A percentile compares a stretch with the other conserved stretches of the same genome.
phyloP scores from a whole-genome alignment of 2,113 vertebrate genomes.

The Lampris incognitus region DNA sequence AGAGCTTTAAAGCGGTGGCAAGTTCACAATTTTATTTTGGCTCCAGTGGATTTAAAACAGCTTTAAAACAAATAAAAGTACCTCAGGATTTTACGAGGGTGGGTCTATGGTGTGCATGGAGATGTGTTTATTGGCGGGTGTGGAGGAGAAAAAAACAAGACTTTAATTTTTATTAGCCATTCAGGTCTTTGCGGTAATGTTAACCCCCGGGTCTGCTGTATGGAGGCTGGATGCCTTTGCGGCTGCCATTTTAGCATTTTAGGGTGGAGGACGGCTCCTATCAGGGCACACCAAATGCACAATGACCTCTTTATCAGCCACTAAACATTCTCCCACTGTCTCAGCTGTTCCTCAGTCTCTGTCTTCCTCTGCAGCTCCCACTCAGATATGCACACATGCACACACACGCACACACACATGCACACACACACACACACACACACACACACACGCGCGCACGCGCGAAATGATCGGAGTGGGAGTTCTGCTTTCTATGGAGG shows the following conservation, averaged over 20 bases:
- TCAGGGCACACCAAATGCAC: slow-evolving; percentile 66
- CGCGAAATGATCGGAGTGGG: slow-evolving; percentile 63
- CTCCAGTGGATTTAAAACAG: slow-evolving; percentile 55
- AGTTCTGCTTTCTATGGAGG: slow-evolving; percentile 61
- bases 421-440: slow-evolving; percentile 50
- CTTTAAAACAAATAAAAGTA: slow-evolving; percentile 57
- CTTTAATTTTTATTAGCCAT: slow-evolving; percentile 67
- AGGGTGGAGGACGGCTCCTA: slow-evolving; percentile 70
- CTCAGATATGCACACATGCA: not conserved
- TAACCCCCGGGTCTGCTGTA: slow-evolving; percentile 57
- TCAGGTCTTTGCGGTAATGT: slow-evolving; percentile 68
- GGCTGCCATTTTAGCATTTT: slow-evolving; percentile 32
- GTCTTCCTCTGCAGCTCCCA: slow-evolving; percentile 50
- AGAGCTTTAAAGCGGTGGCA: slow-evolving; percentile 27
- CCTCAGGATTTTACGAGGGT: slow-evolving; percentile 56
- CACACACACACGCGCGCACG: slow-evolving; percentile 26
- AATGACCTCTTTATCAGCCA: slow-evolving; percentile 81
- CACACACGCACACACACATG: slow-evolving; percentile 12
- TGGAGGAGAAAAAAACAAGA: slow-evolving; percentile 38
- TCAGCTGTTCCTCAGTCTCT: slow-evolving; percentile 62
- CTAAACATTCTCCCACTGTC: slow-evolving; percentile 70
- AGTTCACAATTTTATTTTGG: slow-evolving; percentile 53
- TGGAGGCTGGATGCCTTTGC: slow-evolving; percentile 56
- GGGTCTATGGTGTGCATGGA: slow-evolving; percentile 28
- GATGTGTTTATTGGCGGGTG: slow-evolving; percentile 68